Evolutionary conservation across 2,888 invertebrate genomes (phyloP).

Genomic region (Dascillus cervinus): DNA sequence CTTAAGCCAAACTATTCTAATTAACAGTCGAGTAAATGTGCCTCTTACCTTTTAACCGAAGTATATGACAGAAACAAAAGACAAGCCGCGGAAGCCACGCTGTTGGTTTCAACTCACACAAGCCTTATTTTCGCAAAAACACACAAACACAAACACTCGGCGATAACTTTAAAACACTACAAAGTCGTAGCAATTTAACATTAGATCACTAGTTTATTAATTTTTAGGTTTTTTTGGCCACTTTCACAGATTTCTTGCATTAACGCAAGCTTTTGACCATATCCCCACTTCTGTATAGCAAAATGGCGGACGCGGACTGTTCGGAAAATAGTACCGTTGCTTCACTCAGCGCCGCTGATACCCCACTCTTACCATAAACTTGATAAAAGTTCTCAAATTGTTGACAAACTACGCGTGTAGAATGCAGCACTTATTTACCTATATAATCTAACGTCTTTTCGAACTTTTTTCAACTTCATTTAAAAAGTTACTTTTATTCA

Average conservation of each 20-base stretch:
- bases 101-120: constrained; percentile 38
- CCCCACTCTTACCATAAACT: constrained; percentile 13
- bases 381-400: constrained; percentile 25
- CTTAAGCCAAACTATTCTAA: too few relatives aligned
- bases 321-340: constrained; percentile 31
- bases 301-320: constrained; percentile 40
- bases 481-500: constrained; percentile 8
- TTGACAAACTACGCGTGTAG: constrained; percentile 25
- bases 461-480: constrained; percentile 6
- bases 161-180: constrained; percentile 25
- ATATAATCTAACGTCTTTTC: constrained; percentile 16
- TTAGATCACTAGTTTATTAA: constrained; percentile 31
- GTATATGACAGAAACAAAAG: constrained; percentile 43
- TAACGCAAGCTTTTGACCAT: constrained; percentile 39
- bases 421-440: constrained; percentile 22
- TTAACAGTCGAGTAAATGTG: constrained; percentile 10
- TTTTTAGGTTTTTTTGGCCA: constrained; percentile 34
- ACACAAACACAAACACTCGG: constrained; percentile 36
- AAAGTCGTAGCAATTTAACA: constrained; percentile 23
- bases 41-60: constrained; percentile 40
- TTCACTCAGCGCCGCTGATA: constrained; percentile 24
- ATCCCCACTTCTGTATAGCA: constrained; percentile 42
- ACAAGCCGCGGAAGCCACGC: constrained; percentile 44
- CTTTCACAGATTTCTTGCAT: constrained; percentile 38
- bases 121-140: constrained; percentile 34